phyloP scores from a whole-genome alignment of 1,140 invertebrate genomes.

The Steinernema khuongi region DNA sequence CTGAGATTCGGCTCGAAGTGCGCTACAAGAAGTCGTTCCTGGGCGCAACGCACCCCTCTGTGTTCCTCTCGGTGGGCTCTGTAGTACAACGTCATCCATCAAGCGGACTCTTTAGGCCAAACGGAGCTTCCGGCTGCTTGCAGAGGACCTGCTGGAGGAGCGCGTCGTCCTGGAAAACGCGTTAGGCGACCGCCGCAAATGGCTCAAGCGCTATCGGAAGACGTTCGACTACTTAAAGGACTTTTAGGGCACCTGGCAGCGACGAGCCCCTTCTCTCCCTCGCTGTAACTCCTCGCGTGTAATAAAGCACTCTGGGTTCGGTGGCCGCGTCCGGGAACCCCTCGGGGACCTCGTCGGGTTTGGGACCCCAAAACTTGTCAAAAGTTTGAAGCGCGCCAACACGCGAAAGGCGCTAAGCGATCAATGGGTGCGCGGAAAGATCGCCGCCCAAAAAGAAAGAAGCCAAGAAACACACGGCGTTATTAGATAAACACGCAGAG shows the following conservation, averaged over 20 bases:
- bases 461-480: background rate
- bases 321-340: background rate
- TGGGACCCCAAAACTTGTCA: background rate
- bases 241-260: background rate
- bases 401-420: background rate
- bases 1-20: constrained; percentile 33
- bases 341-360: background rate
- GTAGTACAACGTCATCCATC: background rate
- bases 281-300: background rate
- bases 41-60: background rate
- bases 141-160: constrained; percentile 28
- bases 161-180: constrained; percentile 24
- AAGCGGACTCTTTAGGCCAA: constrained; percentile 21
- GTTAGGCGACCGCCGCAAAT: constrained; percentile 27
- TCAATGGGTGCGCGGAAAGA: background rate
- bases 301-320: constrained; percentile 2
- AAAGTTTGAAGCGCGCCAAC: constrained; percentile 17
- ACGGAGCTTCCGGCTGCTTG: constrained; percentile 29
- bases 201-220: constrained; percentile 40
- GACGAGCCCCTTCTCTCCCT: background rate
- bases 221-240: constrained; percentile 45
- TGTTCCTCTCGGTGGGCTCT: background rate
- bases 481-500: background rate
- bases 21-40: constrained; percentile 39
- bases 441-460: background rate